phyloP scores from a whole-genome alignment of 2,113 vertebrate species.

The Pedetes capensis region DNA sequence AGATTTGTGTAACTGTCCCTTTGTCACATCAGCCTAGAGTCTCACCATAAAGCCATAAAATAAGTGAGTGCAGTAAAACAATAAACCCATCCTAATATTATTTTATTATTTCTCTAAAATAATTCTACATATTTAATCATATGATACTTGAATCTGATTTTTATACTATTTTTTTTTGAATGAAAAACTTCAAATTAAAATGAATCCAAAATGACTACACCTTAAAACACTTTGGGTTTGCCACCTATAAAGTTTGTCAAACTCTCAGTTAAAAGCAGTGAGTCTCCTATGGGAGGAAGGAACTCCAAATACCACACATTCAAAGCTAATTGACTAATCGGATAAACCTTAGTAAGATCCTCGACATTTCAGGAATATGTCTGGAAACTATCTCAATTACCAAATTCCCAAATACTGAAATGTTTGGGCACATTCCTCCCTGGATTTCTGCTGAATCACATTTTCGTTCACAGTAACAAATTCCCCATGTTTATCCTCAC shows the following conservation, averaged over 20 bases:
- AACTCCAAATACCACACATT: background rate
- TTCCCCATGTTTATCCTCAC: background rate
- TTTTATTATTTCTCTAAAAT: slow-evolving; percentile 53
- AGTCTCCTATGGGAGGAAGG: background rate
- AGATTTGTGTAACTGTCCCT: background rate
- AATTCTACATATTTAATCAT: background rate
- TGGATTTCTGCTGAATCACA: slow-evolving; percentile 17
- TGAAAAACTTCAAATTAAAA: slow-evolving; percentile 4
- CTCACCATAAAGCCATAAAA: slow-evolving; percentile 42
- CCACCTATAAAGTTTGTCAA: background rate
- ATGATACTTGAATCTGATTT: background rate
- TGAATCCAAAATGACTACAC: background rate
- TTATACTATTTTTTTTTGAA: background rate
- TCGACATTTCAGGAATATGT: slow-evolving; percentile 43
- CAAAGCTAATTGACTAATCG: slow-evolving; percentile 35
- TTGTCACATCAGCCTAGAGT: background rate
- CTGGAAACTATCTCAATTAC: slow-evolving; percentile 45
- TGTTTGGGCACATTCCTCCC: background rate
- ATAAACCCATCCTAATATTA: slow-evolving; percentile 1
- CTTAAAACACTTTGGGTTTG: slow-evolving; percentile 5
- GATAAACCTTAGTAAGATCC: background rate
- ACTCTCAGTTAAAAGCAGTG: slow-evolving; percentile 12
- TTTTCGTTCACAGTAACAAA: background rate
- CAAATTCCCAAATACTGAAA: background rate
- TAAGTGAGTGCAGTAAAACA: slow-evolving; percentile 47